A percentile compares a stretch with the other conserved stretches of the same genome.
phyloP scores from a whole-genome alignment of 1,140 invertebrate species.

The Mizuhopecten yessoensis region DNA sequence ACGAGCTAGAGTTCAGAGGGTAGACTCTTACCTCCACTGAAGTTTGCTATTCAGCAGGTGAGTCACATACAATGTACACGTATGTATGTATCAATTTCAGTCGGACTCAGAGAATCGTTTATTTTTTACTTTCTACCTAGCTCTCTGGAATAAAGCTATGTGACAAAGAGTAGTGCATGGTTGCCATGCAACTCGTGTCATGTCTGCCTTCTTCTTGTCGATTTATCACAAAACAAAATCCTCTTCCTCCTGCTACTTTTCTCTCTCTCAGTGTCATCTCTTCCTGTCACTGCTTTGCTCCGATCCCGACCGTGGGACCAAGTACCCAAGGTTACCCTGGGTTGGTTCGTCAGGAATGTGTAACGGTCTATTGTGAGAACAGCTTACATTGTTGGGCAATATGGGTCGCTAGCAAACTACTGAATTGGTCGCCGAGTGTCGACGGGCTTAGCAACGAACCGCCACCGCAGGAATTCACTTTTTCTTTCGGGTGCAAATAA shows the following conservation, averaged over 20 bases:
- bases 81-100: background rate
- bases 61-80: background rate
- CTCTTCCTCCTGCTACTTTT: background rate
- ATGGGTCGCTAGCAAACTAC: conserved; percentile 8
- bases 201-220: background rate
- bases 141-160: background rate
- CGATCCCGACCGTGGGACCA: background rate
- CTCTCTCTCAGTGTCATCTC: no score
- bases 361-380: background rate
- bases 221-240: background rate
- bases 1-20: background rate
- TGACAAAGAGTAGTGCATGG: background rate
- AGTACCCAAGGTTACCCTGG: background rate
- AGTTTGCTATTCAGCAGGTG: background rate
- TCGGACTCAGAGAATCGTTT: background rate
- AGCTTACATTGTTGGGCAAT: background rate
- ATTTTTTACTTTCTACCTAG: background rate
- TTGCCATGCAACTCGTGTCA: background rate
- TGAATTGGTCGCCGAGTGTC: conserved; percentile 10
- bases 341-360: background rate
- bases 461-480: background rate
- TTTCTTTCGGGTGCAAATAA: conserved; percentile 25
- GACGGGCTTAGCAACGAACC: background rate
- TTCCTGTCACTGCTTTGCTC: background rate
- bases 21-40: background rate